Conservation (phyloP, 2,797 vertebrate genomes). For the Podarcis siculus region DNA sequence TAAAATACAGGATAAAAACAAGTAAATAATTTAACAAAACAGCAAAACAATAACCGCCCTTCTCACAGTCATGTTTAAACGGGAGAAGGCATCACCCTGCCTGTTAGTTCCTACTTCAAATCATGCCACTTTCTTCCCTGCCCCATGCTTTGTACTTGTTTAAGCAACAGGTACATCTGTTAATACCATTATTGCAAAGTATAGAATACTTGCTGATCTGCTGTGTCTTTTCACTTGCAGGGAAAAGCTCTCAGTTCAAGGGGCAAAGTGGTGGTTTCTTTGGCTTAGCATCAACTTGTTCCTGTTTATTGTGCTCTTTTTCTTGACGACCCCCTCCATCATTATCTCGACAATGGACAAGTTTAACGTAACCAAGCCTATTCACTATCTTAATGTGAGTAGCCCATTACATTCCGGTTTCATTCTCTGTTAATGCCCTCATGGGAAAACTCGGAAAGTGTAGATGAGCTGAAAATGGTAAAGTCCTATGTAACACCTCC, state of each 20-base stretch:
- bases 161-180: not conserved
- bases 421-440: not conserved
- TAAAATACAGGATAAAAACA: too few species aligned
- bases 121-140: not conserved
- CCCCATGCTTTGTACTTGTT: not conserved
- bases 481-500: not conserved
- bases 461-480: not conserved
- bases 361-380: slow-evolving; percentile 94
- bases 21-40: too few species aligned
- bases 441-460: not conserved
- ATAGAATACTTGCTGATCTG: slow-evolving; percentile 15
- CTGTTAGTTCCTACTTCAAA: not conserved
- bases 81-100: not conserved
- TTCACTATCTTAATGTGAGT: slow-evolving; percentile 91
- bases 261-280: slow-evolving; percentile 86
- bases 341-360: slow-evolving; percentile 94
- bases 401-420: not conserved
- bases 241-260: slow-evolving; percentile 89
- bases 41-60: too few species aligned
- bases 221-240: slow-evolving; percentile 70
- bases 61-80: too few species aligned
- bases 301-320: slow-evolving; percentile 90
- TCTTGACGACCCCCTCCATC: slow-evolving; percentile 96
- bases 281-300: slow-evolving; percentile 85
- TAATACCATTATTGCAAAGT: not conserved